Percentiles rank a stretch among this genome's conserved stretches.
Evolutionary conservation across 2,888 invertebrate species (phyloP).

Genomic region (Euproctis similis): DNA sequence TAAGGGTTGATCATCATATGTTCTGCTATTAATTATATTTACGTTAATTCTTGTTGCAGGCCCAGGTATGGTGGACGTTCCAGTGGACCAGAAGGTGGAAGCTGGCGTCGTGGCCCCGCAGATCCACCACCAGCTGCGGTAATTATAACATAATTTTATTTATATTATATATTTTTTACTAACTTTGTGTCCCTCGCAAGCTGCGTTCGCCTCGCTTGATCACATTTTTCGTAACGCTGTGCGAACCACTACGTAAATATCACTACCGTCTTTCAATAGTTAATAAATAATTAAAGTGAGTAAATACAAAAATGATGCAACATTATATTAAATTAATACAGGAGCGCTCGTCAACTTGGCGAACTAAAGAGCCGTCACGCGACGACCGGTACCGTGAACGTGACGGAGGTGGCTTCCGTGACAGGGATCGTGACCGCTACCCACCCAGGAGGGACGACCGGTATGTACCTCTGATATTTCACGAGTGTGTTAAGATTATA

Average conservation of each 20-base stretch:
- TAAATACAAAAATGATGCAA: neutral
- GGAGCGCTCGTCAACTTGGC: conserved; percentile 62
- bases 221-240: too few species aligned
- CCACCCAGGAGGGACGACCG: conserved; percentile 51
- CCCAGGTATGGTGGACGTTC: conserved; percentile 56
- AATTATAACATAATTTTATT: conserved; percentile 16
- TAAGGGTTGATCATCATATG: neutral
- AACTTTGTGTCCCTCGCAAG: too few species aligned
- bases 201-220: too few species aligned
- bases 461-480: too few species aligned
- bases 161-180: neutral
- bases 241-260: too few species aligned
- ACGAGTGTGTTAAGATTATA: too few species aligned
- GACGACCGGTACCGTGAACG: conserved; percentile 43
- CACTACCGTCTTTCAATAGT: too few species aligned
- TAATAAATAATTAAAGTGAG: too few species aligned
- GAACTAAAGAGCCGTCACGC: conserved; percentile 48
- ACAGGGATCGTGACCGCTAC: conserved; percentile 41
- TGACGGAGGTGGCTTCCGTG: conserved; percentile 26
- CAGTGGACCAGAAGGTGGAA: conserved; percentile 52
- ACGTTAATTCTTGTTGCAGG: conserved; percentile 31
- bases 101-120: conserved; percentile 58
- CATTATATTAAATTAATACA: conserved; percentile 17
- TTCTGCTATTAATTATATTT: too few species aligned
- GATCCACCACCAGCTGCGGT: conserved; percentile 50